Conservation (phyloP, 2,113 vertebrate species). For the Ciconia boyciana region DNA sequence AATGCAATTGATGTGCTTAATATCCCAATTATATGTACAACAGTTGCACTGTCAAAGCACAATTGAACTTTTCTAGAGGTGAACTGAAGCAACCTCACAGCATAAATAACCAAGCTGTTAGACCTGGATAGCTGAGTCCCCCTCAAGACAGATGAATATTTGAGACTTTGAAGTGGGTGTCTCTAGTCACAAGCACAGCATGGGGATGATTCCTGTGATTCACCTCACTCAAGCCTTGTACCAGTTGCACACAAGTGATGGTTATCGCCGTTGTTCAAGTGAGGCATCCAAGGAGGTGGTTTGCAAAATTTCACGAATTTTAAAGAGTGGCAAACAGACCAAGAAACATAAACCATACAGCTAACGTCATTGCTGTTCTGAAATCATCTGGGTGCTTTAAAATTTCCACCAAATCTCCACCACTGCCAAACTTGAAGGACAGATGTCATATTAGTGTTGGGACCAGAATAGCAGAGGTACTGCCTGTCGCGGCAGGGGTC, state of each 20-base stretch:
- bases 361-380: not conserved
- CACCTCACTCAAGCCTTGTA: not conserved
- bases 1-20: not conserved
- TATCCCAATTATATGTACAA: not conserved
- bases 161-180: not conserved
- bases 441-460: not conserved
- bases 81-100: not conserved
- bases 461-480: not conserved
- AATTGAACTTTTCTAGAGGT: not conserved
- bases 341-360: not conserved
- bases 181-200: accelerated
- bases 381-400: not conserved
- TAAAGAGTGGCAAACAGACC: not conserved
- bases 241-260: not conserved
- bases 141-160: not conserved
- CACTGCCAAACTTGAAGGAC: not conserved
- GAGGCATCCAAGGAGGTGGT: not conserved
- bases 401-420: not conserved
- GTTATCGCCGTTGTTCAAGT: not conserved
- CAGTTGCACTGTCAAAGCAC: not conserved
- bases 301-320: not conserved
- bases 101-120: not conserved
- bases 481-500: accelerated
- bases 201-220: not conserved
- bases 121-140: not conserved